phyloP scores from a whole-genome alignment of 2,113 vertebrate genomes.

The Formicarius rufipectus region DNA sequence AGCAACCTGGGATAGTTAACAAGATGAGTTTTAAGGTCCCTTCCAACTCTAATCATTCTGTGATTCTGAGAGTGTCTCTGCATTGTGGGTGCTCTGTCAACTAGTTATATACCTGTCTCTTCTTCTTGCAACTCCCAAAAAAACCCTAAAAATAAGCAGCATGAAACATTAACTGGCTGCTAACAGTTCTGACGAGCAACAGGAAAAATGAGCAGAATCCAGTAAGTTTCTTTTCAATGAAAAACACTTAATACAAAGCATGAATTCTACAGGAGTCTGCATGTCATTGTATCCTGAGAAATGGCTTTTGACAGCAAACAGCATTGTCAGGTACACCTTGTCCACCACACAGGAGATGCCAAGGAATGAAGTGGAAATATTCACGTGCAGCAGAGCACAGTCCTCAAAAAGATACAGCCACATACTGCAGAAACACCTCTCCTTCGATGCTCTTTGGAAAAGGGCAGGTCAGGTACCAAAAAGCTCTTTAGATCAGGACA shows the following conservation, averaged over 20 bases:
- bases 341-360: too few relatives aligned
- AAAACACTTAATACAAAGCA: not conserved
- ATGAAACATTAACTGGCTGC: not conserved
- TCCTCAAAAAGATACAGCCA: not conserved
- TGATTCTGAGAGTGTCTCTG: not conserved
- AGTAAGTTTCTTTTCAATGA: not conserved
- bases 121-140: not conserved
- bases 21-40: rapidly evolving
- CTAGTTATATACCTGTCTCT: not conserved
- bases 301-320: not conserved
- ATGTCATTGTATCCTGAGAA: not conserved
- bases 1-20: rapidly evolving
- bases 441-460: not conserved
- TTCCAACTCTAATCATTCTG: not conserved
- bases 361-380: not conserved
- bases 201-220: not conserved
- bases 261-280: too few relatives aligned
- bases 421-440: rapidly evolving
- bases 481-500: not conserved
- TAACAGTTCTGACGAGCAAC: not conserved
- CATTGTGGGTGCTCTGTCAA: not conserved
- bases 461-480: not conserved
- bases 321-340: not conserved
- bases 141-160: too few relatives aligned
- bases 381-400: rapidly evolving